Evolutionary conservation across 2,888 invertebrate genomes (phyloP), one percentile per base, ranked within the genome.

Genomic region (Dolomedes plantarius): DNA sequence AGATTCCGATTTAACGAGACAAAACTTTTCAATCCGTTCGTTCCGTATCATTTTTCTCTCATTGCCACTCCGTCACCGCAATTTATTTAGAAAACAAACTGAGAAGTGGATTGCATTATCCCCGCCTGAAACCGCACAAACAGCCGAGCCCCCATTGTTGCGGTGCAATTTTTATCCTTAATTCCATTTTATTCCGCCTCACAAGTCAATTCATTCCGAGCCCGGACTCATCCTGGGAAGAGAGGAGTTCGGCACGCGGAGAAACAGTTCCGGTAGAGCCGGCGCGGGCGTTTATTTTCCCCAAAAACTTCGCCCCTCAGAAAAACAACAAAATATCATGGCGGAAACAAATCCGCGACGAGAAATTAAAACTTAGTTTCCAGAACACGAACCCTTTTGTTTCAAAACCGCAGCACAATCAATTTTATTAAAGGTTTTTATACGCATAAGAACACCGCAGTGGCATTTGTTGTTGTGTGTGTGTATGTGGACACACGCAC

Each of bases 1-100:
- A n/a, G n/a, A n/a, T n/a, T n/a, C n/a, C n/a, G n/a, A n/a, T n/a
- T n/a, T n/a, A n/a, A n/a, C n/a, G n/a, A n/a, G n/a, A n/a, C n/a
- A n/a, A n/a, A n/a, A n/a, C n/a, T n/a, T n/a, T n/a, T n/a, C n/a
- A n/a, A n/a, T n/a, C n/a, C n/a, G n/a, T n/a, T n/a, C n/a, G n/a
- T n/a, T n/a, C n/a, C n/a, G n/a, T n/a, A n/a, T n/a, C n/a, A n/a
- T n/a, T n/a, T n/a, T n/a, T n/a, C n/a, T n/a, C n/a, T n/a, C n/a
- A n/a, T n/a, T n/a, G n/a, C n/a, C n/a, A n/a, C n/a, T n/a, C n/a
- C n/a, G n/a, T n/a, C n/a, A n/a, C n/a, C 36, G 23, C 11, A 56
- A 32, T 67, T 67, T 67, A 67, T 67, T 32, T 32, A 9, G 56
- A 67, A 67, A 67, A 67, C 67, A 32, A 67, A 32, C 67, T 67